Conservation (phyloP, 2,888 invertebrate genomes). For the Heliothis peltigera region DNA sequence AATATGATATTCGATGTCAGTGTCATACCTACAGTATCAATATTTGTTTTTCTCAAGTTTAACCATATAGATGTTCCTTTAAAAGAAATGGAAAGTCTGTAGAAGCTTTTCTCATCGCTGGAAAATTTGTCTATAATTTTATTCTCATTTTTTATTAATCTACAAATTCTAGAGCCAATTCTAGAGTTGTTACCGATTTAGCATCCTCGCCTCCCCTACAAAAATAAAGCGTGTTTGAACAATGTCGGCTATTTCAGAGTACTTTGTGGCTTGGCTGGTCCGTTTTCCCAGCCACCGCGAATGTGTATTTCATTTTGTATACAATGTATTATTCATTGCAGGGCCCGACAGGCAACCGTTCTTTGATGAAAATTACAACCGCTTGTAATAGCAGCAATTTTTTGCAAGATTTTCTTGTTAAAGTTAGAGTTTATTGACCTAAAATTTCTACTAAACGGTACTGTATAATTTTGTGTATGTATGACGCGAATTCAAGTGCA, state of each 20-base stretch:
- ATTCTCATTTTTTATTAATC: too few relatives aligned
- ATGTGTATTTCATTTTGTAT: slow-evolving; percentile 60
- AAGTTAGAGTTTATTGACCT: background rate
- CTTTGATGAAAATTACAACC: slow-evolving; percentile 50
- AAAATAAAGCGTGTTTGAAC: slow-evolving; percentile 46
- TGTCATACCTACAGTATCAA: too few relatives aligned
- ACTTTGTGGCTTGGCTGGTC: slow-evolving; percentile 42
- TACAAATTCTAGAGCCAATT: too few relatives aligned
- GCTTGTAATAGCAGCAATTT: slow-evolving; percentile 37
- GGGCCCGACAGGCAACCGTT: slow-evolving; percentile 14
- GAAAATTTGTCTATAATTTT: too few relatives aligned
- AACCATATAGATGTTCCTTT: too few relatives aligned
- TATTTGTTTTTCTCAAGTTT: too few relatives aligned
- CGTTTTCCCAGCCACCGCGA: slow-evolving; percentile 38
- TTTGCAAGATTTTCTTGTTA: background rate
- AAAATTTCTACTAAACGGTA: slow-evolving; percentile 4
- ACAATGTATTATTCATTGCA: slow-evolving; percentile 59
- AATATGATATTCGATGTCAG: too few relatives aligned
- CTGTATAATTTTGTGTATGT: background rate
- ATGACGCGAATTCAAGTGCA: background rate
- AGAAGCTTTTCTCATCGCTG: too few relatives aligned
- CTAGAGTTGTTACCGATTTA: too few relatives aligned
- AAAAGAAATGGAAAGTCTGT: too few relatives aligned
- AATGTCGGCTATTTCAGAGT: slow-evolving; percentile 50
- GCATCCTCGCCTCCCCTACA: too few relatives aligned